Evolutionary conservation across 1,140 invertebrate genomes (phyloP), one percentile per base, ranked within the genome.

Genomic region (Drosophila setifemur): DNA sequence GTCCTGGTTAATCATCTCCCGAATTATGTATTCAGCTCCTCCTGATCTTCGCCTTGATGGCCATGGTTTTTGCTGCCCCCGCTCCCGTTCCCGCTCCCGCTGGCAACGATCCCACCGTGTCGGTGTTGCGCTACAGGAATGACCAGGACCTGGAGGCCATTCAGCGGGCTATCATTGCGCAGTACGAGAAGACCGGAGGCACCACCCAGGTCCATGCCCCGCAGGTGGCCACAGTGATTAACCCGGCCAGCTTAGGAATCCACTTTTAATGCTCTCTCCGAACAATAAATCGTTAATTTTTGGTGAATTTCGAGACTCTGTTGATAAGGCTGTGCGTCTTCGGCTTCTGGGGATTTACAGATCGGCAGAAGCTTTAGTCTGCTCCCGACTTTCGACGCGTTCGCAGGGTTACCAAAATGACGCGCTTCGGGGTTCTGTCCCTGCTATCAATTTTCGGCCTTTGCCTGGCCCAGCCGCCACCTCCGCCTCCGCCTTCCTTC

Each of bases 91-190:
- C 61, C 0, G 54, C 44, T 14, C 48, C 64, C 2, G 74, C 61
- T n/a, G 52, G 53, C 49, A 66, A 85, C 25, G 73, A 53, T 31
- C 78, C 79, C 3, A 64, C 54, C 2, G 79, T 85, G 0, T 58
- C 54, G n/a, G 53, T 87, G n/a, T 33, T 89, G 21, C 66, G 67
- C 26, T 89, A 89, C 33, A 66, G 16, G 1, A 73, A 85, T 23
- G 82, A 89, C 14, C 66, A 81, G 53, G 86, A 89, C 4, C 26
- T 89, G 35, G 82, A 81, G 28, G 42, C 37, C 1, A 72, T 89
- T 16, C 69, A 85, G 48, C 61, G 44, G 1, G 55, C 69, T 2
- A 89, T 89, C 5, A 89, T 89, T 60, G 88, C 87, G 4, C 87
- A 89, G 43, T 89, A 89, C 35, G 66, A 88, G 4, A 35, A 72